These are phyloP conservation scores for Mizuhopecten yessoensis DNA, from an alignment of 1,140 invertebrate genomes.

Conservation along the genomic window DNA sequence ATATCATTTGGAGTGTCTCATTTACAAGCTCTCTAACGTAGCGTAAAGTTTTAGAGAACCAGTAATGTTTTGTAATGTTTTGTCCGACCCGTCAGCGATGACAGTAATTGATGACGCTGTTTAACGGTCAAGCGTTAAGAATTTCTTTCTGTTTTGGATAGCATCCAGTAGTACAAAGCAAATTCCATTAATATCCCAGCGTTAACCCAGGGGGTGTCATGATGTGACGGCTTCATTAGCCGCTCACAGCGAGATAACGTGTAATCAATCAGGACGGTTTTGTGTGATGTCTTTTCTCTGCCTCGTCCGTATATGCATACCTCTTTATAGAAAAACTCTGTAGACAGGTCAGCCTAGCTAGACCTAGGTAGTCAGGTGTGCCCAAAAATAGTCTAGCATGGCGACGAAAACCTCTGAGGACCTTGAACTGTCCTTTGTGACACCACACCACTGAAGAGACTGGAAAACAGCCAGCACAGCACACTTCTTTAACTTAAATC, in stretches of 20 bases:
- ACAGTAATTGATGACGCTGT: constrained; percentile 15
- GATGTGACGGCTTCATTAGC: not conserved
- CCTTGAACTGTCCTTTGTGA: too few relatives aligned
- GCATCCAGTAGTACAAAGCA: not conserved
- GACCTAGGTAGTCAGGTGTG: not conserved
- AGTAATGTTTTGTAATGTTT: not conserved
- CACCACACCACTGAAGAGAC: too few relatives aligned
- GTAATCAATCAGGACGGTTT: too few relatives aligned
- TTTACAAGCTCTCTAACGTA: not conserved
- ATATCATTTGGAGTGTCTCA: not conserved
- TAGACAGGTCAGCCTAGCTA: not conserved
- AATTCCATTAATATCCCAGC: not conserved
- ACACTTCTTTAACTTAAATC: too few relatives aligned
- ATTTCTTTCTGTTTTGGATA: not conserved
- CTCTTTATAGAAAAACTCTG: not conserved
- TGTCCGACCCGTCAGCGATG: not conserved
- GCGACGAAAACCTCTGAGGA: too few relatives aligned
- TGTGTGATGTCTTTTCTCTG: too few relatives aligned
- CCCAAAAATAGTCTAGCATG: not conserved
- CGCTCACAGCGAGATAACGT: not conserved
- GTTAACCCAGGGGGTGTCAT: not conserved
- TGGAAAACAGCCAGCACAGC: too few relatives aligned
- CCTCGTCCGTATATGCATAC: not conserved
- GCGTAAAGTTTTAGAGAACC: not conserved
- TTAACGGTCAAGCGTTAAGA: not conserved